Base-by-base conservation (phyloP, 2,888 invertebrate genomes). In the Drosophila buzzatii region DNA sequence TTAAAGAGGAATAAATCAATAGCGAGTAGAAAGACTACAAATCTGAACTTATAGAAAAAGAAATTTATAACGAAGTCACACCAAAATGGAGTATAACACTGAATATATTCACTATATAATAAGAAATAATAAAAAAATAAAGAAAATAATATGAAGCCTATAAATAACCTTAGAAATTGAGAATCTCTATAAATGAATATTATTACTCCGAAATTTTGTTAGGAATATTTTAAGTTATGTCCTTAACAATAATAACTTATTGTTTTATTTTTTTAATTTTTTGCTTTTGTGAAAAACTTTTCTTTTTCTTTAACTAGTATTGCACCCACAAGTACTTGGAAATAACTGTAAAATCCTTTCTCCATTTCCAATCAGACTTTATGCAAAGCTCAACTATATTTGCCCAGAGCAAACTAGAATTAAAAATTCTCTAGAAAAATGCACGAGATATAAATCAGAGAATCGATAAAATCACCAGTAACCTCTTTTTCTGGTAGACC, bases 1-100 rank as follows among this genome's bases (percentile, higher is more conserved):
- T 45, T 45, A 12, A 14, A 53, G 23, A n/a, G 35, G 37, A 39
- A 23, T 23, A 37, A 66, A 63, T 76, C 76, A 63, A 76, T 70
- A 56, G 31, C 27, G n/a, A 5, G 47, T 9, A n/a, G 57, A 31
- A n/a, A 2, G n/a, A 3, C 31, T 14, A 35, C 20, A 33, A 37
- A 16, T 16, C 0, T 4, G 2, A 16, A 14, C 0, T 31, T 6
- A 31, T 10, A 6, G 31, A 31, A 31, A 31, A 5, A 3, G 16
- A 33, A n/a, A n/a, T 47, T 47, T 27, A 10, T n/a, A n/a, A 23
- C 18, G 9, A 9, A n/a, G 39, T n/a, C 8, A 8, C n/a, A 35
- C 10, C 6, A 14, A 6, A 37, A 37, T 37, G 14, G 37, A 14
- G 14, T 37, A 39, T 39, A 39, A 16, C 1, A 7, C 7, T 39